Percentiles rank a stretch among this genome's conserved stretches.
These are phyloP conservation scores for Aurelia sp. DNA, from an alignment of 30 jellyfish, hydroid and myxozoan species.

Conservation along the genomic window DNA sequence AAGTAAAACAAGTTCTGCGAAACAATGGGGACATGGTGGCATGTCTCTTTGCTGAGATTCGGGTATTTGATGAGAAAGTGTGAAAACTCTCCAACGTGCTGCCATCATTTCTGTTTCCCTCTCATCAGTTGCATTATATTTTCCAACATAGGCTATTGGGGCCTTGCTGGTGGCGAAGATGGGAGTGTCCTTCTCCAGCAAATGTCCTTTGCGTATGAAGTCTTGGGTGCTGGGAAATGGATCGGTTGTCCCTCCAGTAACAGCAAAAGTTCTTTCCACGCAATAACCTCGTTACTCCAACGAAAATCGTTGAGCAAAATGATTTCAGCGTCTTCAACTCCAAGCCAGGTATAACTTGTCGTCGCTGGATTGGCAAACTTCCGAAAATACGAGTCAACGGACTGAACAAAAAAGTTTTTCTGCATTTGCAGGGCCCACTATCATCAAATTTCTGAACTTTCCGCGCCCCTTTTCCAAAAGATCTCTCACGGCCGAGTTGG, in stretches of 20 bases:
- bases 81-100: too few species aligned
- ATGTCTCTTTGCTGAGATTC: too few species aligned
- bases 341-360: slow-evolving; percentile 46
- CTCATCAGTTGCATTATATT: too few species aligned
- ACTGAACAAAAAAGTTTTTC: slow-evolving; percentile 25
- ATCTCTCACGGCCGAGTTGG: slow-evolving; percentile 32
- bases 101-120: too few species aligned
- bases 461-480: slow-evolving; percentile 55
- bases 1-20: too few species aligned
- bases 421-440: slow-evolving; percentile 49
- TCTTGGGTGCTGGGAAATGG: slow-evolving; percentile 30
- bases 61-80: too few species aligned
- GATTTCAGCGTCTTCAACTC: slow-evolving; percentile 37
- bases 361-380: slow-evolving; percentile 26
- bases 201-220: too few species aligned
- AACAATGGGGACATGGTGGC: too few species aligned
- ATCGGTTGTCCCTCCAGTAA: slow-evolving; percentile 47
- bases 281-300: slow-evolving; percentile 9
- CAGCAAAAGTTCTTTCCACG: slow-evolving; percentile 42
- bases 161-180: too few species aligned
- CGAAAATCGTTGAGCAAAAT: slow-evolving; percentile 56
- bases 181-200: too few species aligned
- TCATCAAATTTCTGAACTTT: slow-evolving; percentile 42
- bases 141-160: too few species aligned
- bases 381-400: slow-evolving; percentile 28